Evolutionary conservation across 2,888 invertebrate species (phyloP).

Genomic region (Chamaedrilus cognettii): DNA sequence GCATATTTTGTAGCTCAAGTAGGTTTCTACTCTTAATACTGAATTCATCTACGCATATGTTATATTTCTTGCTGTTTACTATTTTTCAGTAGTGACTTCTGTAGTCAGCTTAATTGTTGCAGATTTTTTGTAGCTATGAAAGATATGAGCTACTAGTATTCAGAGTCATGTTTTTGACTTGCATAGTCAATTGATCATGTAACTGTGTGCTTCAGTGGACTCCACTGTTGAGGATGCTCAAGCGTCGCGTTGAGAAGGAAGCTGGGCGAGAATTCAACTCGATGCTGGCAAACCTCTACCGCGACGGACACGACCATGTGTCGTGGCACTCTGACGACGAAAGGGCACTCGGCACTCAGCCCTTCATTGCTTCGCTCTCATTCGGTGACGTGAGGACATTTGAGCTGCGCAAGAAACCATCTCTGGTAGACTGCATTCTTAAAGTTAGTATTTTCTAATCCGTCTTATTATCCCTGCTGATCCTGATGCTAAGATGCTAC

Average conservation of each 20-base stretch:
- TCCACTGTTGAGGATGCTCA: conserved; percentile 44
- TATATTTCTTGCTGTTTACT: no score
- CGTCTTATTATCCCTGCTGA: conserved; percentile 4
- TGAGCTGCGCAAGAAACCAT: conserved; percentile 59
- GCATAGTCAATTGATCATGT: no score
- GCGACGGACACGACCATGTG: conserved; percentile 61
- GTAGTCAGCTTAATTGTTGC: no score
- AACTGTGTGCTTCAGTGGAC: no score
- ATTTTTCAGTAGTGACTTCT: no score
- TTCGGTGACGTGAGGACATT: conserved; percentile 59
- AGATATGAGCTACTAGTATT: no score
- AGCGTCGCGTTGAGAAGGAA: conserved; percentile 50
- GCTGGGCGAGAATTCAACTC: conserved; percentile 61
- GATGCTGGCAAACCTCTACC: conserved; percentile 61
- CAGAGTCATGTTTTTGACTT: no score
- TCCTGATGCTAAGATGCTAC: not conserved
- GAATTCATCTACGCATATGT: no score
- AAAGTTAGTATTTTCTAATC: conserved; percentile 14
- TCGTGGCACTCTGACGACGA: conserved; percentile 62
- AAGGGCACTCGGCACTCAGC: conserved; percentile 55
- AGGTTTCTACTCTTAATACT: no score
- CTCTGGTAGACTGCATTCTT: no score
- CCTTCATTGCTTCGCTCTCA: conserved; percentile 58
- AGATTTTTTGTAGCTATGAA: no score
- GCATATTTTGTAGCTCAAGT: no score